Base-by-base conservation (phyloP, 2,888 invertebrate species). In the Elgonia sp. region DNA sequence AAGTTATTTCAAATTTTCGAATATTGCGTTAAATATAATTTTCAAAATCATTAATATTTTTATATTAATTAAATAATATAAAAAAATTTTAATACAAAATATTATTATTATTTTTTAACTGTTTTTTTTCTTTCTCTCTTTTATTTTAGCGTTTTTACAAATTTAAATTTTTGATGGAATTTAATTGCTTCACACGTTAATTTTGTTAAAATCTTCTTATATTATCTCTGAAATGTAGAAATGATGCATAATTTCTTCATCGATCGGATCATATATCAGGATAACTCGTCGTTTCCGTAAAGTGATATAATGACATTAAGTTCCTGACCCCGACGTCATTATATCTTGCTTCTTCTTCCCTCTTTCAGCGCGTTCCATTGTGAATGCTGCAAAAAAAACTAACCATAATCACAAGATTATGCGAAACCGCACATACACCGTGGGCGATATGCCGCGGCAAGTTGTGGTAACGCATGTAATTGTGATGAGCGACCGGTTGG, bases 381-480 rank as follows among this genome's bases (percentile, higher is more conserved):
- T 80, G 57, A 83, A 67, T 60, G 53, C 37, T 53, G 55, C 37
- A n/a, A n/a, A 83, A 87, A 87, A 84, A 87, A 75, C 50, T 63
- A 62, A 55, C 76, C 53, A 75, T 79, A 86, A 86, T 86, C 79
- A 53, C 69, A 65, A 50, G 72, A 83, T 87, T 79, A 87, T 83
- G 73, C 81, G 83, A 80, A 86, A 86, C 85, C 77, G 67, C 77
- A 76, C 73, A 67, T 86, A 62, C 79, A 73, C 81, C 75, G 79
- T 83, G 72, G 73, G 83, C 83, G 63, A 87, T 83, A 75, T 53
- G 50, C 79, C 42, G 72, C 79, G 50, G 73, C 55, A 83, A 82
- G 69, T 79, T 79, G 67, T 37, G 39, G 63, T 63, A 73, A n/a
- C 75, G 75, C 75, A 67, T 76, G 80, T 84, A 87, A 87, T 79